phyloP scores from a whole-genome alignment of 2,888 invertebrate species.

The Monochamus alternatus region DNA sequence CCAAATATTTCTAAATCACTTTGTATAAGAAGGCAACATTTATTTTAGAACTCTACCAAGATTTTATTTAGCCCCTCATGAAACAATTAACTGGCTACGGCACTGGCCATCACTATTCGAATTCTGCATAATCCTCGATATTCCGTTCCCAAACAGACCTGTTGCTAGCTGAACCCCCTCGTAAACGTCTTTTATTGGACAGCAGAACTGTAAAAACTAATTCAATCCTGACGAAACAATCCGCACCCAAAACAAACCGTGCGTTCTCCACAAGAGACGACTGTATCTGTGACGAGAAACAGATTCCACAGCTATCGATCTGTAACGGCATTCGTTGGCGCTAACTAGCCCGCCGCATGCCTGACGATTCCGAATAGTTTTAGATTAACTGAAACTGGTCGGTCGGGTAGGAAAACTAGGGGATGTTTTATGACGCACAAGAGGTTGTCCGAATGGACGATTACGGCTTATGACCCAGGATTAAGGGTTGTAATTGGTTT shows the following conservation, averaged over 20 bases:
- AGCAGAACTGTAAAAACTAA: too few species aligned
- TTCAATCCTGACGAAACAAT: too few species aligned
- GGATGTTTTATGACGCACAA: neutral
- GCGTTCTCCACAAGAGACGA: neutral
- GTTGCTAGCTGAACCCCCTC: too few species aligned
- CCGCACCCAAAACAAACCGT: neutral
- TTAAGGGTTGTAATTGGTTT: neutral
- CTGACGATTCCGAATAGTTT: neutral
- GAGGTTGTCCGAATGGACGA: neutral
- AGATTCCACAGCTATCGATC: neutral
- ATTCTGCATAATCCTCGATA: too few species aligned
- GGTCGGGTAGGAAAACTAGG: neutral
- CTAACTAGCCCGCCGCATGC: neutral
- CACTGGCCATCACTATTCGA: too few species aligned
- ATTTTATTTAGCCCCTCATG: too few species aligned
- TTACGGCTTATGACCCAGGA: neutral
- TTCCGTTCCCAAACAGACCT: too few species aligned
- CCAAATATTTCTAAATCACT: too few species aligned
- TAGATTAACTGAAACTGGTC: neutral
- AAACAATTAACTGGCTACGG: too few species aligned
- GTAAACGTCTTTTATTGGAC: too few species aligned
- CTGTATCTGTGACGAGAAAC: neutral
- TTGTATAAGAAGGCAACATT: too few species aligned
- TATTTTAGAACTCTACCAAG: too few species aligned
- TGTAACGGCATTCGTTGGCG: neutral